phyloP scores from a whole-genome alignment of 2,888 invertebrate genomes.

The Oligia latruncula region DNA sequence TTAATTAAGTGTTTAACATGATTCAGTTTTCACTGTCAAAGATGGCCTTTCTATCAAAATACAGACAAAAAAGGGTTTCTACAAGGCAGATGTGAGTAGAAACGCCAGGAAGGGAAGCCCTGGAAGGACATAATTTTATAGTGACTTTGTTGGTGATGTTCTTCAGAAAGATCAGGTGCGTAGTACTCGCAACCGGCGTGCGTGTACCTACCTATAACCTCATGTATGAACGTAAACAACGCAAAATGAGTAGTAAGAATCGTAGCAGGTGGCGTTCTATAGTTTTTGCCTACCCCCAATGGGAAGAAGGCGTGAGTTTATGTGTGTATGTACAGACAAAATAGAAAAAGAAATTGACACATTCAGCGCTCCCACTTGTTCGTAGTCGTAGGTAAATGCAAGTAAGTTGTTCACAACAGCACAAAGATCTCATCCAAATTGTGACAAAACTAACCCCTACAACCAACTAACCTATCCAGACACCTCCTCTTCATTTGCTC shows the following conservation, averaged over 20 bases:
- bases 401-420: constrained; percentile 2
- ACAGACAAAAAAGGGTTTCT: too few species aligned
- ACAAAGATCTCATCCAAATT: not conserved
- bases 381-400: not conserved
- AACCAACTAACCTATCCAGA: not conserved
- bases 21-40: constrained; percentile 9
- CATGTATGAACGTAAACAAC: too few species aligned
- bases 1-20: not conserved
- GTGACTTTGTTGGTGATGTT: too few species aligned
- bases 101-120: too few species aligned
- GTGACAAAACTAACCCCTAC: not conserved
- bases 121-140: too few species aligned
- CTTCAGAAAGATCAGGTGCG: too few species aligned
- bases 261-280: too few species aligned
- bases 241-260: too few species aligned
- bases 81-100: too few species aligned
- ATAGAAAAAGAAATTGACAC: not conserved
- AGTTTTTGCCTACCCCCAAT: too few species aligned
- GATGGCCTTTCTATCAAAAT: not conserved
- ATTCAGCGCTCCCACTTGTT: not conserved
- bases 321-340: not conserved
- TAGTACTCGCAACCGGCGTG: too few species aligned
- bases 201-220: too few species aligned
- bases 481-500: not conserved
- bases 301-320: not conserved